These are phyloP conservation scores for Lepidochrysops patricia DNA, from an alignment of 2,888 invertebrate species.

Conservation along the genomic window DNA sequence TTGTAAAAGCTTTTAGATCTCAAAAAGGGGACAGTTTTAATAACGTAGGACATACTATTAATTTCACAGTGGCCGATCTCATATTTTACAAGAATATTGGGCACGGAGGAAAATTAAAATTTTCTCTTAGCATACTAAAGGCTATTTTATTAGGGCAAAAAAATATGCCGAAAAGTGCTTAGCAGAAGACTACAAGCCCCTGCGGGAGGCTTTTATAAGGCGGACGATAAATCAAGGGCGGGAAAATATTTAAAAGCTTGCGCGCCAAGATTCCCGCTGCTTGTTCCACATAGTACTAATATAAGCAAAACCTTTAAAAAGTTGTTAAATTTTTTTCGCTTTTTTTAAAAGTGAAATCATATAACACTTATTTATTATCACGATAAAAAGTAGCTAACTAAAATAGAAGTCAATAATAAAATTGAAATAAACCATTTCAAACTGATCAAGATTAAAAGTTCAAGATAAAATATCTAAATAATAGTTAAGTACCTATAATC, in stretches of 20 bases:
- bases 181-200: constrained; percentile 36
- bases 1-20: neutral
- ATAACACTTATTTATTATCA: no score
- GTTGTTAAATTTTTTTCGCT: no score
- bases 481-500: no score
- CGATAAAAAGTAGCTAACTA: no score
- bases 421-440: neutral
- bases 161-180: constrained; percentile 55
- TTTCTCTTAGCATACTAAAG: constrained; percentile 42
- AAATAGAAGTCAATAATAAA: neutral
- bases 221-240: constrained; percentile 66
- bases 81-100: constrained; percentile 45
- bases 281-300: constrained; percentile 28
- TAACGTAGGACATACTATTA: constrained; percentile 23
- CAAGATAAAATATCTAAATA: no score
- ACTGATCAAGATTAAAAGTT: neutral
- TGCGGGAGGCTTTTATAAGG: constrained; percentile 70
- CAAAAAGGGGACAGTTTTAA: neutral
- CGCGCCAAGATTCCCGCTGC: constrained; percentile 42
- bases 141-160: constrained; percentile 58
- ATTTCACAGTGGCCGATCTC: constrained; percentile 49
- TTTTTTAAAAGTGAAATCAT: no score
- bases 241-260: constrained; percentile 62
- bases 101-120: constrained; percentile 51
- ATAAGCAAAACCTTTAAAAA: no score